A percentile compares a stretch with the other conserved stretches of the same genome.
Conservation (phyloP, 2,888 invertebrate species). For the Melitaea athalia region DNA sequence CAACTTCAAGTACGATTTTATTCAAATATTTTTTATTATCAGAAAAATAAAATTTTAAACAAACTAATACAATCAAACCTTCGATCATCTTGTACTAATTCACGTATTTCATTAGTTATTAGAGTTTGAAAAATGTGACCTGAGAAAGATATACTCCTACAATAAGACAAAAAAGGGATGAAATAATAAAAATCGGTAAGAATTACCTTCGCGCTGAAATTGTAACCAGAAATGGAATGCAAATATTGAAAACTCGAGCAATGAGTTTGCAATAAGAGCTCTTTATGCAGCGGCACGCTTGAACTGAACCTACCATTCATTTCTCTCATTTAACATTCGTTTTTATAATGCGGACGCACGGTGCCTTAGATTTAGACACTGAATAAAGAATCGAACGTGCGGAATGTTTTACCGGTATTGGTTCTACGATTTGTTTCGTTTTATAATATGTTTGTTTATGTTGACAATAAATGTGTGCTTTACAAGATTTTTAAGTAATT, state of each 20-base stretch:
- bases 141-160: too few species aligned
- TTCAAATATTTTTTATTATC: too few species aligned
- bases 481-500: too few species aligned
- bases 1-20: too few species aligned
- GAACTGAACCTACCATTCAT: slow-evolving; percentile 49
- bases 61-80: too few species aligned
- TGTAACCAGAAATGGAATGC: slow-evolving; percentile 72
- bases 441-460: neutral
- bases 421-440: neutral
- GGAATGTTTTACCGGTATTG: too few species aligned
- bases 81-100: too few species aligned
- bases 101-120: too few species aligned
- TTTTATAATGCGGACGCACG: slow-evolving; percentile 34
- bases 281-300: slow-evolving; percentile 70
- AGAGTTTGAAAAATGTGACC: too few species aligned
- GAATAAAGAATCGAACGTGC: neutral
- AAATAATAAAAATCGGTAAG: slow-evolving; percentile 58
- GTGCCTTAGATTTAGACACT: slow-evolving; percentile 18
- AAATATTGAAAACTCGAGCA: slow-evolving; percentile 70
- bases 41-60: too few species aligned
- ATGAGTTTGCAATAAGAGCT: slow-evolving; percentile 55
- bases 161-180: slow-evolving; percentile 9
- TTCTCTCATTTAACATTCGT: slow-evolving; percentile 38
- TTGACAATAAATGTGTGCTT: too few species aligned
- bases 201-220: slow-evolving; percentile 60